Base-by-base conservation (phyloP, 2,797 vertebrate genomes). In the Artibeus lituratus region DNA sequence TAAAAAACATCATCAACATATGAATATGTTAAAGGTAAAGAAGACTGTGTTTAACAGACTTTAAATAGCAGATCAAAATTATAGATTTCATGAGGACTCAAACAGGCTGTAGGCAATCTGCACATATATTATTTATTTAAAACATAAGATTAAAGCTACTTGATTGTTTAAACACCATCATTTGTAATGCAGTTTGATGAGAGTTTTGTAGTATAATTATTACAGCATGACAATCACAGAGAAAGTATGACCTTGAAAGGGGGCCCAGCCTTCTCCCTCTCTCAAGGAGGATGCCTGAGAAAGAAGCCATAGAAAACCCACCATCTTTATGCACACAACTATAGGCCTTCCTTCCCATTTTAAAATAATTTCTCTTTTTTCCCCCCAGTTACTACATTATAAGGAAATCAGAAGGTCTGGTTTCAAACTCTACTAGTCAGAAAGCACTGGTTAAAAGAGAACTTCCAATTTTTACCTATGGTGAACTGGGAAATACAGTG, bases 171-270 rank as follows among this genome's bases (percentile, higher is more conserved):
- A 98, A 97, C 78, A 35, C 10, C 59, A 94, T 84, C 92, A 94
- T 87, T 97, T 98, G 97, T 95, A 98, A 97, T 88, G 65, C 57
- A 90, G 76, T 94, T 97, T 95, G 92, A 97, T 95, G 91, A 96
- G 90, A 97, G 92, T 44, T 97, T 65, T 91, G 77, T 89, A 77
- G 47, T 77, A 4, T 90, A 98, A 84, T 94, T 97, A 92, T 55
- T 69, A 90, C 91, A 96, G 82, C 44, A 95, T 92, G 97, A 97
- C 0, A 24, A 94, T 86, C 77, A 67, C 3, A 29, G 73, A 88
- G 87, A 96, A 98, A 97, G 96, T 82, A 90, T 53, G 95, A 96
- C 94, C 88, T 91, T 96, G 87, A 97, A 91, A 90, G 74, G 74
- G 70, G 95, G 94, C 15, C 94, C 32, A 73, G 86, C 11, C 82